These are phyloP conservation scores for Aurelia sp. DNA, from an alignment of 30 jellyfish, hydroid and myxozoan genomes.

Conservation along the genomic window DNA sequence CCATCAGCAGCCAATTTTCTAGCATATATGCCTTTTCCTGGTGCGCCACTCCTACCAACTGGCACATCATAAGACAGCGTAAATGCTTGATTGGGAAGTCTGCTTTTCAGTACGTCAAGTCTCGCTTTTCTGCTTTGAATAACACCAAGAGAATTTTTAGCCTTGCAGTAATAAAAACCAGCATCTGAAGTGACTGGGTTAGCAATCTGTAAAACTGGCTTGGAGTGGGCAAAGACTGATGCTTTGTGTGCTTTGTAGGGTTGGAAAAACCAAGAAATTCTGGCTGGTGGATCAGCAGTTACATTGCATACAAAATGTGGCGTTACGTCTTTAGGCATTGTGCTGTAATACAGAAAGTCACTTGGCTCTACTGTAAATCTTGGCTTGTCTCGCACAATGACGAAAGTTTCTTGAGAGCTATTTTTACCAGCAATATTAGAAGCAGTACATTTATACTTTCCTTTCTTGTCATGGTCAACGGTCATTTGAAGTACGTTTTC, in stretches of 20 bases:
- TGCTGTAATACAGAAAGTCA: slow-evolving; percentile 25
- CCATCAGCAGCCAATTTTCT: slow-evolving; percentile 19
- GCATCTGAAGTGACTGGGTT: slow-evolving; percentile 22
- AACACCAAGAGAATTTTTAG: slow-evolving; percentile 48
- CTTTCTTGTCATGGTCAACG: slow-evolving; percentile 38
- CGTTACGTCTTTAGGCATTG: slow-evolving; percentile 30
- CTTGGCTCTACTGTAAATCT: slow-evolving; percentile 34
- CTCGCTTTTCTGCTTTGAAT: slow-evolving; percentile 67
- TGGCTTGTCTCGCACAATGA: slow-evolving; percentile 41
- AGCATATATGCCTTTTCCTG: background rate
- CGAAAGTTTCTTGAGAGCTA: slow-evolving; percentile 44
- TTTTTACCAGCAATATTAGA: slow-evolving; percentile 33
- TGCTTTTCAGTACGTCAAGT: slow-evolving; percentile 63
- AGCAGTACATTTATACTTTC: slow-evolving; percentile 61
- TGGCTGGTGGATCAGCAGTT: slow-evolving; percentile 73
- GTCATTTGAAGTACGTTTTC: background rate
- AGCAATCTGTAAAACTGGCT: slow-evolving; percentile 36
- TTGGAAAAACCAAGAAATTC: slow-evolving; percentile 52
- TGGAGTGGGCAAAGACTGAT: background rate
- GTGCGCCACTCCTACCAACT: slow-evolving; percentile 52
- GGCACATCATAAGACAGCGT: slow-evolving; percentile 18
- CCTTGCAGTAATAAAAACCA: slow-evolving; percentile 69
- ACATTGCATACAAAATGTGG: slow-evolving; percentile 68
- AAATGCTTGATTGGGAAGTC: slow-evolving; percentile 52
- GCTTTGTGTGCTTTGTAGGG: slow-evolving; percentile 11